These are phyloP conservation scores for Pagrus major DNA, from an alignment of 2,113 vertebrate species.

Conservation along the genomic window DNA sequence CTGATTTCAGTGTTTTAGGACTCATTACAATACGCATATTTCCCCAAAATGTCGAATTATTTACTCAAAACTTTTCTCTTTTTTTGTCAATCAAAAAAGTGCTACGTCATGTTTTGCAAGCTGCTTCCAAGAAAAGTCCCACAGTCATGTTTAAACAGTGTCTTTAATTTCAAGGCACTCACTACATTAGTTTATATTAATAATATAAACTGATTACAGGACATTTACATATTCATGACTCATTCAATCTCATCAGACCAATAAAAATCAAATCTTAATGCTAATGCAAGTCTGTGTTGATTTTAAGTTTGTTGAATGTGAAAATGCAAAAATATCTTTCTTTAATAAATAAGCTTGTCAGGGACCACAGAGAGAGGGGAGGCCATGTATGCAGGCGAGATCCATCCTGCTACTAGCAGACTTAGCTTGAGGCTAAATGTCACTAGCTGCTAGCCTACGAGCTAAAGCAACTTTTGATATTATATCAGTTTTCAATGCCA, in stretches of 20 bases:
- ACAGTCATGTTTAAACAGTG: background rate
- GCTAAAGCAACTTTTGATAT: background rate
- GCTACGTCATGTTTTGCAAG: too few relatives aligned
- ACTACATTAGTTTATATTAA: background rate
- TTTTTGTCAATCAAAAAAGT: too few relatives aligned
- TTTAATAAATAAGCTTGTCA: conserved; percentile 5
- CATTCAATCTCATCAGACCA: background rate
- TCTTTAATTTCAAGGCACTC: conserved; percentile 29
- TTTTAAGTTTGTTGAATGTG: background rate
- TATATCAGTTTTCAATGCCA: too few relatives aligned
- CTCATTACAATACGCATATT: too few relatives aligned
- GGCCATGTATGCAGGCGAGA: background rate
- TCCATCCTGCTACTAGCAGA: background rate
- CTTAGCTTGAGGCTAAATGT: too few relatives aligned
- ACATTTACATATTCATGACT: background rate
- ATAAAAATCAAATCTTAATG: background rate
- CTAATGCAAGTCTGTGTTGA: background rate
- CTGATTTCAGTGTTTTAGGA: too few relatives aligned
- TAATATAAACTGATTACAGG: conserved; percentile 11
- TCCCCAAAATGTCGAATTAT: too few relatives aligned
- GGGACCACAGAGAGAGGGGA: background rate
- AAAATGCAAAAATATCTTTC: background rate
- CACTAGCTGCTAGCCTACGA: background rate
- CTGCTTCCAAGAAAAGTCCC: background rate
- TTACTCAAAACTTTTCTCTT: too few relatives aligned